Conservation (phyloP, 2,113 vertebrate genomes). For the Scatophagus argus region DNA sequence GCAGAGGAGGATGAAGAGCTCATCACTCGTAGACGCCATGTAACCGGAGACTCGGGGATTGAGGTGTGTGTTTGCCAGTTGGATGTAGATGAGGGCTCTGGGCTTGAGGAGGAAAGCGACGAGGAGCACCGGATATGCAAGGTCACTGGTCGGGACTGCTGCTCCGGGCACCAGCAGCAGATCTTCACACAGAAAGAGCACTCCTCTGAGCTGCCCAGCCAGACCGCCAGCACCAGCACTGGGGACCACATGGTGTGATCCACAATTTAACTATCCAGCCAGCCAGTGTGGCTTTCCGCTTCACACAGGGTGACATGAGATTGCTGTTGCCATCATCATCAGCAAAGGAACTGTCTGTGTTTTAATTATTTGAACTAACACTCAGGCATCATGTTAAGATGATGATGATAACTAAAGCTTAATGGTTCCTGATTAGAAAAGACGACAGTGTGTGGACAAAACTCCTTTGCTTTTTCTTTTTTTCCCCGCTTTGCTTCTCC, state of each 20-base stretch:
- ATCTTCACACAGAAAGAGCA: conserved; percentile 73
- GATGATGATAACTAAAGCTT: conserved; percentile 54
- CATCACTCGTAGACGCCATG: conserved; percentile 82
- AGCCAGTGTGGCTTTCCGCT: conserved; percentile 38
- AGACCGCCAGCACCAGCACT: conserved; percentile 67
- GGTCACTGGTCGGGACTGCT: conserved; percentile 73
- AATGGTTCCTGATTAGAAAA: conserved; percentile 41
- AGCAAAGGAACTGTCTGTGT: conserved; percentile 55
- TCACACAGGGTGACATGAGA: conserved; percentile 30
- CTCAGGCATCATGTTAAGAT: conserved; percentile 36
- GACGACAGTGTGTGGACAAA: conserved; percentile 25
- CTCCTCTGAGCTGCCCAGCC: conserved; percentile 59
- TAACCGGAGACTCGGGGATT: conserved; percentile 88
- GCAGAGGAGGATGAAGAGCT: conserved; percentile 82
- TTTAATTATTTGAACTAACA: conserved; percentile 54
- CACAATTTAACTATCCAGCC: conserved; percentile 47
- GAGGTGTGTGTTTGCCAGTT: conserved; percentile 87
- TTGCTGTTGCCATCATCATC: conserved; percentile 43
- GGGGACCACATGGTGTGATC: conserved; percentile 83
- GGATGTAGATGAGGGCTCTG: conserved; percentile 79
- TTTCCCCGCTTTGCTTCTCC: conserved; percentile 37
- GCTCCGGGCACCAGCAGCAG: conserved; percentile 68
- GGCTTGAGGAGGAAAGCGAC: conserved; percentile 78
- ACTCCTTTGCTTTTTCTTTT: not conserved
- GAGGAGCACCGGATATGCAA: conserved; percentile 75